Percentiles rank a stretch among this genome's conserved stretches.
These are phyloP conservation scores for Hoplostethus mediterraneus DNA, from an alignment of 2,797 vertebrate genomes.

Conservation along the genomic window DNA sequence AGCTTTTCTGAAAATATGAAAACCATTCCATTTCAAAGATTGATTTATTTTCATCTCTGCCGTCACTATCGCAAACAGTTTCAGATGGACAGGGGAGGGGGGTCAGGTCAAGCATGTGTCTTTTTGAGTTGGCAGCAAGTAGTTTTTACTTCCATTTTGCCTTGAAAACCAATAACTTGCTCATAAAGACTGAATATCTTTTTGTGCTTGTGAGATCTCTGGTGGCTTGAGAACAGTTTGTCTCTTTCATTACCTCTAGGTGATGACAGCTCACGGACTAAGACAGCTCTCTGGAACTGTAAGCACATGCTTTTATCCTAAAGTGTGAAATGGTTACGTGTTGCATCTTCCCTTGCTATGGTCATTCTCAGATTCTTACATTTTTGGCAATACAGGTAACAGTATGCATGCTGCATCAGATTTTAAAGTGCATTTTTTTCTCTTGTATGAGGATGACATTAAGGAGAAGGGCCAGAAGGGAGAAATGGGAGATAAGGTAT, in stretches of 20 bases:
- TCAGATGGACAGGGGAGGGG: not conserved
- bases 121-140: not conserved
- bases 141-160: not conserved
- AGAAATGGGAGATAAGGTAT: conserved; percentile 91
- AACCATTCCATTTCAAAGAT: not conserved
- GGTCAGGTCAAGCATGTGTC: no score
- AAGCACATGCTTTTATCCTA: conserved; percentile 62
- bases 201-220: conserved; percentile 11
- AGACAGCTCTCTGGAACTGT: conserved; percentile 83
- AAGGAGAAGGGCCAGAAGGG: conserved; percentile 83
- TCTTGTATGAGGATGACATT: conserved; percentile 73
- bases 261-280: conserved; percentile 86
- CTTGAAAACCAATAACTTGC: not conserved
- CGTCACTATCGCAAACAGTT: not conserved
- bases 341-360: conserved; percentile 1
- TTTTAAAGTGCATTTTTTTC: conserved; percentile 50
- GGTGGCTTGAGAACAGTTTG: conserved; percentile 34
- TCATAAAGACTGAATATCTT: conserved; percentile 1
- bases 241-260: conserved; percentile 72
- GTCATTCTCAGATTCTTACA: conserved; percentile 16
- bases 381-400: not conserved
- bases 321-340: conserved; percentile 26
- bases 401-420: conserved; percentile 4
- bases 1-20: not conserved
- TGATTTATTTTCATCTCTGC: not conserved